These are phyloP conservation scores for Drosophila willistoni DNA, from an alignment of 1,140 invertebrate species.

Conservation along the genomic window DNA sequence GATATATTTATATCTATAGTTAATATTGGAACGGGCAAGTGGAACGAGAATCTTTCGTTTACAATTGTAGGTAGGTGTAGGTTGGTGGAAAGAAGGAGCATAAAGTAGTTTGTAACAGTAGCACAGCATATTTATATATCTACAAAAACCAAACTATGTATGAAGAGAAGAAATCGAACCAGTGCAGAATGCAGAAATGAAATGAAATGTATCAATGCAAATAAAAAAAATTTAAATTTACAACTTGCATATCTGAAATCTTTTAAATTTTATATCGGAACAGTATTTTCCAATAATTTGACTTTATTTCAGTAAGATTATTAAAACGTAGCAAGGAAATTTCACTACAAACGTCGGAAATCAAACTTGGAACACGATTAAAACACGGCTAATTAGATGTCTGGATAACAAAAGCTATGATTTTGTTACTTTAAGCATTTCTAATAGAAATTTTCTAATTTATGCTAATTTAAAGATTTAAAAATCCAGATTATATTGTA, in stretches of 20 bases:
- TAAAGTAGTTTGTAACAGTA: constrained; percentile 51
- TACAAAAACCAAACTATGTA: constrained; percentile 38
- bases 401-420: too few species aligned
- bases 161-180: constrained; percentile 25
- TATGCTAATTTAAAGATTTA: too few species aligned
- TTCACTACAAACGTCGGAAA: too few species aligned
- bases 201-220: constrained; percentile 51
- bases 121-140: constrained; percentile 54
- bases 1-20: background rate
- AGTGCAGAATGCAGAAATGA: constrained; percentile 27
- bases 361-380: too few species aligned
- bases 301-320: too few species aligned
- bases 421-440: too few species aligned
- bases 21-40: constrained; percentile 17
- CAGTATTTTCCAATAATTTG: too few species aligned
- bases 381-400: too few species aligned
- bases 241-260: background rate
- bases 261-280: background rate
- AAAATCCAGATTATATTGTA: too few species aligned
- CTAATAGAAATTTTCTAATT: too few species aligned
- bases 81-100: constrained; percentile 28
- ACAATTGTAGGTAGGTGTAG: constrained; percentile 21
- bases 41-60: constrained; percentile 12
- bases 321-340: too few species aligned
- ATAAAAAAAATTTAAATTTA: constrained; percentile 52